These are phyloP conservation scores for Cephus cinctus DNA, from an alignment of 1,140 invertebrate species.

Conservation along the genomic window DNA sequence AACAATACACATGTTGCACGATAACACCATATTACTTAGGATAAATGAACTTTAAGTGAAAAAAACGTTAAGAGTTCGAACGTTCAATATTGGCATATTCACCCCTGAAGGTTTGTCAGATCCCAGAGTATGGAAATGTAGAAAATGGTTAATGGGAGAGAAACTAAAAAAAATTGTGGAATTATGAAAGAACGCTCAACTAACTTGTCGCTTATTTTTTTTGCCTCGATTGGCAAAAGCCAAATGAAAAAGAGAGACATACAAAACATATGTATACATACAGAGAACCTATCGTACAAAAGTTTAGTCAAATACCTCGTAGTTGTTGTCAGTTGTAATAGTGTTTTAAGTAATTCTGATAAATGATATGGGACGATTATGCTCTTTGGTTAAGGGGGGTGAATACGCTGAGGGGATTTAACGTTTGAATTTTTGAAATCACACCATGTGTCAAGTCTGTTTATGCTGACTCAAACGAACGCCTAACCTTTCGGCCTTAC, in stretches of 20 bases:
- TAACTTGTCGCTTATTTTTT: constrained; percentile 25
- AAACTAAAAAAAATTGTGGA: constrained; percentile 8
- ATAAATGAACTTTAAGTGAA: constrained; percentile 26
- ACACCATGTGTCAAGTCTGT: no score
- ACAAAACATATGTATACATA: constrained; percentile 10
- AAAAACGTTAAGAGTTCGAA: background rate
- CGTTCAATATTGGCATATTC: no score
- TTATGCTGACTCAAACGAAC: constrained; percentile 19
- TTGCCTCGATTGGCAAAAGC: constrained; percentile 18
- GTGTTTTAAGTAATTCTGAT: no score
- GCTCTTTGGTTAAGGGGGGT: no score
- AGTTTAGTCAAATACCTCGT: constrained; percentile 32
- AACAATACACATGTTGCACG: constrained; percentile 16
- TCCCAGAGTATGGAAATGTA: no score
- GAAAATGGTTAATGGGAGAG: constrained; percentile 14
- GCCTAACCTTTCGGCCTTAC: constrained; percentile 52
- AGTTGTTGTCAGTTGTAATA: constrained; percentile 12
- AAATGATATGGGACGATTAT: no score
- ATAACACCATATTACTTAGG: constrained; percentile 36
- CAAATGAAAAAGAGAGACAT: constrained; percentile 12
- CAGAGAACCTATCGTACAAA: constrained; percentile 27
- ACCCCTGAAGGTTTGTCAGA: no score
- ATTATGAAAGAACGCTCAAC: constrained; percentile 29
- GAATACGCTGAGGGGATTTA: no score
- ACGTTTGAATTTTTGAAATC: no score